These are phyloP conservation scores for Brevipalpus yothersi DNA, from an alignment of 1,140 invertebrate genomes.

Conservation along the genomic window DNA sequence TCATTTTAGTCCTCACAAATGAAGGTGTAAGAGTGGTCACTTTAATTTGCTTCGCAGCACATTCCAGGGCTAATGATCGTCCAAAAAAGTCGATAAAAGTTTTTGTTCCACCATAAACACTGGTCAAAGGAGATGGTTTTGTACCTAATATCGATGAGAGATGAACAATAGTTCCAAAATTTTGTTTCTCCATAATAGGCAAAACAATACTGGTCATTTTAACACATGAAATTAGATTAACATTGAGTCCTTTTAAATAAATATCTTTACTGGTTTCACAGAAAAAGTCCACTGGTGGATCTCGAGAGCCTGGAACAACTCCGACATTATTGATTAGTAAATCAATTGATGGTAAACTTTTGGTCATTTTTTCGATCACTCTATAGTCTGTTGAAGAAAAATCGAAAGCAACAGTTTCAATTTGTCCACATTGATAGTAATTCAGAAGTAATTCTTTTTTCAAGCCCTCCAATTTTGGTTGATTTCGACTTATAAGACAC, in stretches of 20 bases:
- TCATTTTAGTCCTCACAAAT: conserved; percentile 80
- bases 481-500: conserved; percentile 53
- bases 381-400: conserved; percentile 6
- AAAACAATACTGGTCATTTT: conserved; percentile 57
- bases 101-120: conserved; percentile 71
- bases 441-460: conserved; percentile 35
- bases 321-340: conserved; percentile 11
- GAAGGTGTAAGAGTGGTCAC: conserved; percentile 53
- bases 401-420: conserved; percentile 8
- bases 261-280: conserved; percentile 3
- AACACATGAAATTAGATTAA: conserved; percentile 9
- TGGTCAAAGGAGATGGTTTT: conserved; percentile 52
- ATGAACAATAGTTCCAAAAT: conserved; percentile 70
- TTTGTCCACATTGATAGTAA: background rate
- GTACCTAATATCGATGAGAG: conserved; percentile 57
- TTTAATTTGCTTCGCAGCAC: conserved; percentile 43
- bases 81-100: conserved; percentile 65
- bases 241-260: conserved; percentile 9
- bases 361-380: conserved; percentile 1
- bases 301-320: background rate
- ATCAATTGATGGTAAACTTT: conserved; percentile 18
- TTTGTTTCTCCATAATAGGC: conserved; percentile 60
- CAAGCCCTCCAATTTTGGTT: conserved; percentile 40
- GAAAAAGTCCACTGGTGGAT: conserved; percentile 9
- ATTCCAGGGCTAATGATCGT: conserved; percentile 49